Conservation (phyloP, 2,888 invertebrate species). For the Panzeria rudis region DNA sequence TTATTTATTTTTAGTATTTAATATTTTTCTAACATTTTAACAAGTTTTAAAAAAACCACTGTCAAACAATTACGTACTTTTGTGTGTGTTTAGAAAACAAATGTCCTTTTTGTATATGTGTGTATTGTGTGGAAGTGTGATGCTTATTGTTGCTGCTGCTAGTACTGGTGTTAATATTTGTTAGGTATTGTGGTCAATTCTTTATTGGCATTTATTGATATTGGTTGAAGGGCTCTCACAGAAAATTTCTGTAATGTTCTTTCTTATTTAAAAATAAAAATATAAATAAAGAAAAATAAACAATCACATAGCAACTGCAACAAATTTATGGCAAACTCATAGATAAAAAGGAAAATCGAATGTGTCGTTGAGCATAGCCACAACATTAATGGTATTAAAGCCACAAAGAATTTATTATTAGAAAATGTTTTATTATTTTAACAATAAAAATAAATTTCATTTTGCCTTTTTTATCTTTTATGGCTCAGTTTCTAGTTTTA, state of each 20-base stretch:
- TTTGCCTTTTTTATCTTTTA: constrained; percentile 30
- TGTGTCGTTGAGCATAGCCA: constrained; percentile 50
- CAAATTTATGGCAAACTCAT: constrained; percentile 48
- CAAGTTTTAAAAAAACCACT: not conserved
- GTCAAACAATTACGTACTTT: not conserved
- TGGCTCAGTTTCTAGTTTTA: not conserved
- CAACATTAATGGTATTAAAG: constrained; percentile 59
- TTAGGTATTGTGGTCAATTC: constrained; percentile 65
- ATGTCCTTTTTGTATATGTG: not conserved
- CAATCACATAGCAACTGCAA: not conserved
- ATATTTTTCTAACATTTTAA: constrained; percentile 12
- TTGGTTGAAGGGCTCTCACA: constrained; percentile 31
- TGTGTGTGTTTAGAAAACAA: not conserved
- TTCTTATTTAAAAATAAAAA: constrained; percentile 10
- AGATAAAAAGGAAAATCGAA: constrained; percentile 42
- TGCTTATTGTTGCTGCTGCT: constrained; percentile 16
- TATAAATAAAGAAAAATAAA: not conserved
- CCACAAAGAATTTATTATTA: constrained; percentile 57
- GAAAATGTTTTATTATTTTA: constrained; percentile 44
- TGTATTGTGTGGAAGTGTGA: constrained; percentile 26
- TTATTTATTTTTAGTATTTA: constrained; percentile 27
- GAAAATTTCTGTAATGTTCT: not conserved
- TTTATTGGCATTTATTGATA: constrained; percentile 67
- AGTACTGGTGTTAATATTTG: constrained; percentile 38
- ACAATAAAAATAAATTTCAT: constrained; percentile 57